Evolutionary conservation across 2,797 vertebrate genomes (phyloP).

Genomic region (Lacerta bilineata): DNA sequence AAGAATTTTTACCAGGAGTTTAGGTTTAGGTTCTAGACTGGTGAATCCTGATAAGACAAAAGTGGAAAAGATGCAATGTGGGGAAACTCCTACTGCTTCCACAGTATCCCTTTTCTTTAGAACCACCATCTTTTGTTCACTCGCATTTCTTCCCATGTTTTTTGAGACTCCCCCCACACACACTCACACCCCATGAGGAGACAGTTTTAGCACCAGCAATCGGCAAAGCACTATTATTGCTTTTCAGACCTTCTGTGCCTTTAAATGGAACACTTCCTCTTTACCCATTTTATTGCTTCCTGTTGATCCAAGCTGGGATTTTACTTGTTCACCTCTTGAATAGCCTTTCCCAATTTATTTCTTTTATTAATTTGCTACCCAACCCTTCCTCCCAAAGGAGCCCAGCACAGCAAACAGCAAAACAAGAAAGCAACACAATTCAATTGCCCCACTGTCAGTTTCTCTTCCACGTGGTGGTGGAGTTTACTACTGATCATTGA

Average conservation of each 20-base stretch:
- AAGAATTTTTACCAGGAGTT: not conserved
- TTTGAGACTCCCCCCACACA: not conserved
- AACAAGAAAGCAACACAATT: not conserved
- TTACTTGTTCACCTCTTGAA: not conserved
- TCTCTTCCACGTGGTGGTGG: not conserved
- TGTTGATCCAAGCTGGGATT: not conserved
- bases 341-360: not conserved
- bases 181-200: too few relatives aligned
- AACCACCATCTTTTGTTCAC: not conserved
- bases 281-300: conserved; percentile 10
- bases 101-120: not conserved
- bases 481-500: not conserved
- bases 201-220: not conserved
- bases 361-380: too few relatives aligned
- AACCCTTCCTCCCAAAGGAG: not conserved
- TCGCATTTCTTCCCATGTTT: not conserved
- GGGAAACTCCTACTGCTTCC: not conserved
- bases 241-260: not conserved
- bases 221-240: not conserved
- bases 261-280: not conserved
- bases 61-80: not conserved
- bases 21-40: too few relatives aligned
- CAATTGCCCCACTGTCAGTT: not conserved
- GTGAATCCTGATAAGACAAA: too few relatives aligned
- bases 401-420: not conserved